A percentile compares a stretch with the other conserved stretches of the same genome.
Evolutionary conservation across 2,113 vertebrate species (phyloP).

Genomic region (Poecile atricapillus): DNA sequence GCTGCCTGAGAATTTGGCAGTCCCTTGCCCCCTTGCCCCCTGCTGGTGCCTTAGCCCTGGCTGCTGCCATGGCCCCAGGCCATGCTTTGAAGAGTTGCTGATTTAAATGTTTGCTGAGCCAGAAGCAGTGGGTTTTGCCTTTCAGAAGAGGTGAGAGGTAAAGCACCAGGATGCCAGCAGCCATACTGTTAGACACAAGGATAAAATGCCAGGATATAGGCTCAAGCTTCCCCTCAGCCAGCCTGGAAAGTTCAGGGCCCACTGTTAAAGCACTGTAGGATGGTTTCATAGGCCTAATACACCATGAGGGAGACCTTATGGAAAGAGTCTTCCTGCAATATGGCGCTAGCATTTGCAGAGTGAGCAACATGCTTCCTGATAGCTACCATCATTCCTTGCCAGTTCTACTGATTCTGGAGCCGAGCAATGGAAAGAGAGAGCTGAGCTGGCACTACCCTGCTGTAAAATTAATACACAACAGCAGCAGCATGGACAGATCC

Average conservation of each 20-base stretch:
- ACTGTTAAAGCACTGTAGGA: not conserved
- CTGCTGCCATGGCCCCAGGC: not conserved
- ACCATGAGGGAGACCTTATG: not conserved
- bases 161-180: not conserved
- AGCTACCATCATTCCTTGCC: not conserved
- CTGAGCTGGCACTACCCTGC: not conserved
- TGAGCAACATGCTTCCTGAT: rapidly evolving
- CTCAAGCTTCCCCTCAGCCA: not conserved
- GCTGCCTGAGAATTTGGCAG: not conserved
- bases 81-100: not conserved
- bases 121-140: not conserved
- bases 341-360: not conserved
- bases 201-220: not conserved
- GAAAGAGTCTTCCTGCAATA: not conserved
- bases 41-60: rapidly evolving
- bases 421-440: not conserved
- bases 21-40: not conserved
- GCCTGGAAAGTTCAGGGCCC: not conserved
- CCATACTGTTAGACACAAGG: not conserved
- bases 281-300: not conserved
- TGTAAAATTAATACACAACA: not conserved
- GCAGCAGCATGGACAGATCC: not conserved
- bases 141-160: not conserved
- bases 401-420: not conserved
- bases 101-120: not conserved